phyloP scores from a whole-genome alignment of 2,888 invertebrate species.

The Trissolcus brochymenae region DNA sequence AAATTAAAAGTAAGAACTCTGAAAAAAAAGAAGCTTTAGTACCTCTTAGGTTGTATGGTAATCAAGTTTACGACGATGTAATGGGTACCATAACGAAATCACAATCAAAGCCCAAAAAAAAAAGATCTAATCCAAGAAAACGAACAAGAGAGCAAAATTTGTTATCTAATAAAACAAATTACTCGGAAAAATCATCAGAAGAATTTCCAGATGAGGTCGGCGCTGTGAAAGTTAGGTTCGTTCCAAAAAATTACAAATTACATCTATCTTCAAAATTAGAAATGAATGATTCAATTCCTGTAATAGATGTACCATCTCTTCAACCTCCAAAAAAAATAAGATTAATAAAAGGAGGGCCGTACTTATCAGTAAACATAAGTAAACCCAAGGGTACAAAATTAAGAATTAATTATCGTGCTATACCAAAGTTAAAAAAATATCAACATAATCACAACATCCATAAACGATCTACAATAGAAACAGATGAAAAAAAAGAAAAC shows the following conservation, averaged over 20 bases:
- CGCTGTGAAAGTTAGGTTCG: slow-evolving; percentile 30
- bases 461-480: slow-evolving; percentile 29
- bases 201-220: background rate
- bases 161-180: background rate
- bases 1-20: slow-evolving; percentile 21
- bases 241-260: slow-evolving; percentile 9
- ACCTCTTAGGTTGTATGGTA: slow-evolving; percentile 63
- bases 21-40: slow-evolving; percentile 23
- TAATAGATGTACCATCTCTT: slow-evolving; percentile 27
- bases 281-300: slow-evolving; percentile 4
- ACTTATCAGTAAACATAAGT: slow-evolving; percentile 29
- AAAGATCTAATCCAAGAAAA: slow-evolving; percentile 7
- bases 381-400: slow-evolving; percentile 39
- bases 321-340: slow-evolving; percentile 33
- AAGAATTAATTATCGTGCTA: slow-evolving; percentile 35
- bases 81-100: slow-evolving; percentile 72
- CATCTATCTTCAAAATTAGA: background rate
- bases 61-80: slow-evolving; percentile 72
- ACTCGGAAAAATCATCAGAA: background rate
- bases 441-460: slow-evolving; percentile 12
- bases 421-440: slow-evolving; percentile 6
- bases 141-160: slow-evolving; percentile 3
- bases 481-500: background rate
- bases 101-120: background rate
- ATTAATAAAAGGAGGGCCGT: slow-evolving; percentile 43